phyloP scores from a whole-genome alignment of 2,888 invertebrate species.

The Aphodius sticticus region DNA sequence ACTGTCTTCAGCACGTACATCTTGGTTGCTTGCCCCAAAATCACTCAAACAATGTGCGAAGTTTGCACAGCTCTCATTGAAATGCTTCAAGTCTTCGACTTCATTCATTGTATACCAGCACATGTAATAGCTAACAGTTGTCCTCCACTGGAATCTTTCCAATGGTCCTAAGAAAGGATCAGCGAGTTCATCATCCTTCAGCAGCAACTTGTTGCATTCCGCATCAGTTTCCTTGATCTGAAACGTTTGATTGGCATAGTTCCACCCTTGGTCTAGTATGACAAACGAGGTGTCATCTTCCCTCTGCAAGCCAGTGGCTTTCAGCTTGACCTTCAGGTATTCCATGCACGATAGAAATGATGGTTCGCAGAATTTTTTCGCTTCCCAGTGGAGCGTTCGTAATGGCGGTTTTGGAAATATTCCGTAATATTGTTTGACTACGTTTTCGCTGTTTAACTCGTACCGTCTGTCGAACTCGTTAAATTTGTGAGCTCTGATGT shows the following conservation, averaged over 20 bases:
- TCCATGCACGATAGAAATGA: conserved; percentile 66
- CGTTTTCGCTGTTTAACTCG: conserved; percentile 45
- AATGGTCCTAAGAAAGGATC: conserved; percentile 63
- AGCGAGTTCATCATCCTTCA: conserved; percentile 59
- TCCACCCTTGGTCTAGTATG: conserved; percentile 63
- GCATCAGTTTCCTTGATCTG: conserved; percentile 60
- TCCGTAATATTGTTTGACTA: conserved; percentile 54
- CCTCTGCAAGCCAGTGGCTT: conserved; percentile 60
- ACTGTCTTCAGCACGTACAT: conserved; percentile 66
- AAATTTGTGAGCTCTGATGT: conserved; percentile 69
- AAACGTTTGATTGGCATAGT: conserved; percentile 50
- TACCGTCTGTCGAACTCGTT: conserved; percentile 69
- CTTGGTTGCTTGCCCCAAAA: conserved; percentile 60
- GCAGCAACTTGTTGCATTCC: conserved; percentile 62
- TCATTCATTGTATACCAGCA: conserved; percentile 72
- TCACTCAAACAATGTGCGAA: conserved; percentile 64
- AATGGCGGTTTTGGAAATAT: conserved; percentile 67
- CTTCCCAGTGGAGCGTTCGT: conserved; percentile 69
- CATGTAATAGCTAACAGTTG: conserved; percentile 72
- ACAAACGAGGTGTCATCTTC: conserved; percentile 63
- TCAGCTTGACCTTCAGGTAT: conserved; percentile 60
- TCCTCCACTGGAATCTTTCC: conserved; percentile 65
- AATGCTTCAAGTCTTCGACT: conserved; percentile 61
- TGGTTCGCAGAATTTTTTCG: conserved; percentile 63
- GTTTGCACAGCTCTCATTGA: conserved; percentile 69